Percentiles rank a stretch among this genome's conserved stretches.
Evolutionary conservation across 1,140 invertebrate species (phyloP).

Genomic region (Eumaeus atala): DNA sequence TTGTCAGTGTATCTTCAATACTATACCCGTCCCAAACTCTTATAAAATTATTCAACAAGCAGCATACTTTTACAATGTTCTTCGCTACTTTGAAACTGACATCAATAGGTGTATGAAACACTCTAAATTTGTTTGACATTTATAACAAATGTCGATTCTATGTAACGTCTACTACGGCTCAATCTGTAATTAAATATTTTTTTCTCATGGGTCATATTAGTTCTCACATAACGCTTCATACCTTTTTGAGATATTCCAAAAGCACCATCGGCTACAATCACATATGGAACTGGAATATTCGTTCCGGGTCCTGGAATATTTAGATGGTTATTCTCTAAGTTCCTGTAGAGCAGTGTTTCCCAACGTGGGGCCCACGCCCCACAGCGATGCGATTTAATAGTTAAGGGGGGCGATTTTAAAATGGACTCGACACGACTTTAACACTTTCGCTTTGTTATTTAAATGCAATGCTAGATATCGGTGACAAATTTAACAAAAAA

Average conservation of each 20-base stretch:
- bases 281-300: slow-evolving; percentile 17
- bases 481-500: too few relatives aligned
- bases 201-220: slow-evolving; percentile 21
- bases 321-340: slow-evolving; percentile 9
- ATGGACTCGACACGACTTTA: too few relatives aligned
- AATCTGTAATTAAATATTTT: slow-evolving; percentile 21
- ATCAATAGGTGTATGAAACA: slow-evolving; percentile 10
- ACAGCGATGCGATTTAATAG: too few relatives aligned
- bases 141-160: slow-evolving; percentile 20
- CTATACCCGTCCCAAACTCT: not conserved
- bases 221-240: slow-evolving; percentile 18
- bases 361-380: too few relatives aligned
- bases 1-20: slow-evolving; percentile 5
- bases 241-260: slow-evolving; percentile 22
- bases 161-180: slow-evolving; percentile 17
- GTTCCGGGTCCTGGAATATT: slow-evolving; percentile 18
- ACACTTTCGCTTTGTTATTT: too few relatives aligned
- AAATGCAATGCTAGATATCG: too few relatives aligned
- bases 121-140: slow-evolving; percentile 8
- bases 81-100: slow-evolving; percentile 5
- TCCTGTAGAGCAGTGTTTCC: not conserved
- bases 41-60: slow-evolving; percentile 2
- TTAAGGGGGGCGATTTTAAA: too few relatives aligned
- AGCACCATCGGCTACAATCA: slow-evolving; percentile 20
- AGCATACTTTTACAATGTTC: slow-evolving; percentile 5